Evolutionary conservation across 2,888 invertebrate species (phyloP), one percentile per base, ranked within the genome.

Genomic region (Poecilus cupreus): DNA sequence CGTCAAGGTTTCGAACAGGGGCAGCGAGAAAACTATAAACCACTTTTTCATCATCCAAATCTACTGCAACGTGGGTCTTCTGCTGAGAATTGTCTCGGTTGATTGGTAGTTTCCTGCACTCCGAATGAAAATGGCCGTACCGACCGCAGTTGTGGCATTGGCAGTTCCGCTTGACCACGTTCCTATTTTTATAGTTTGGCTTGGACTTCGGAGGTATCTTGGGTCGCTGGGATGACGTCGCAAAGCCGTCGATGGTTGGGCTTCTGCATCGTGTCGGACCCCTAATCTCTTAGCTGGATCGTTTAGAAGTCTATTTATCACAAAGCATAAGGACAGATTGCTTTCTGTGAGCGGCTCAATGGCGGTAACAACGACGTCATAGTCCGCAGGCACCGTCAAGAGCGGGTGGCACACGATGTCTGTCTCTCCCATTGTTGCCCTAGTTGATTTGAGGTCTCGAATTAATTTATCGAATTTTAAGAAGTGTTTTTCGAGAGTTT

Each of bases 381-480:
- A 85, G 57, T 84, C 83, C 18, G 46, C 13, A 0, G 84, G 83
- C 37, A 76, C 57, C 11, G 57, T 76, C n/a, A 54, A 37, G 2
- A 76, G 76, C 4, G 57, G 57, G 37, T 85, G 84, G 82, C 84
- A 85, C 0, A 85, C 84, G 18, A 83, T 64, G 75, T 85, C 84
- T 0, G 54, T 46, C n/a, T 82, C 82, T 49, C 83, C 83, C 51
- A 84, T 2, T 1, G 70, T 84, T 24, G 85, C 85, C 8, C 85
- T 85, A 8, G 83, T 83, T n/a, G 82, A 82, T 20, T 82, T 74
- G n/a, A 85, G 79, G 32, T 84, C 84, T 39, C 85, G 72, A 37
- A 85, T 79, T n/a, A 84, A 51, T 60, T 84, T 85, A 46, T 85
- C 83, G n/a, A n/a, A n/a, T n/a, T n/a, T n/a, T n/a, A n/a, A n/a